Evolutionary conservation across 2,888 invertebrate genomes (phyloP).

Genomic region (Hyposoter didymator): DNA sequence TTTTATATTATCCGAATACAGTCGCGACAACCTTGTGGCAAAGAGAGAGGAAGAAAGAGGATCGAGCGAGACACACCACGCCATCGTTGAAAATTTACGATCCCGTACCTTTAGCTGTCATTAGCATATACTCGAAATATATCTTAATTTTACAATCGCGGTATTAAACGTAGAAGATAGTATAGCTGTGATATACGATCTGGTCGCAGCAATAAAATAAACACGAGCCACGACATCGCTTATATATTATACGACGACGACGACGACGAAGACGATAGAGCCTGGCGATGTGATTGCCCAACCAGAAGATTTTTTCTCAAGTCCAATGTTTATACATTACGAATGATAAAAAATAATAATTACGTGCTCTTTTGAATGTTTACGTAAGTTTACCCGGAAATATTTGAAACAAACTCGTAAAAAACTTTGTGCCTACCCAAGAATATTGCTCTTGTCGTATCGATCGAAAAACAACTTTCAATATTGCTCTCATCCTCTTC

Average conservation of each 20-base stretch:
- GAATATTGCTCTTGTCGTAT: constrained; percentile 16
- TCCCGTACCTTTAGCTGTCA: constrained; percentile 68
- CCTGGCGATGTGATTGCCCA: constrained; percentile 57
- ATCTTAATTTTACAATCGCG: constrained; percentile 71
- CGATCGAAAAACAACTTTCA: constrained; percentile 39
- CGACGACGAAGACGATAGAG: not conserved
- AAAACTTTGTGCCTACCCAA: constrained; percentile 20
- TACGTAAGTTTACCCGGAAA: constrained; percentile 51
- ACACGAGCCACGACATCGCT: constrained; percentile 56
- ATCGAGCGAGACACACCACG: constrained; percentile 34
- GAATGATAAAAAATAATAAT: not conserved
- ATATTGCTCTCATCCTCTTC: constrained; percentile 28
- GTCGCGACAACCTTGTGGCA: constrained; percentile 16
- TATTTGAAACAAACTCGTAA: constrained; percentile 56
- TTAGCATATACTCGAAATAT: constrained; percentile 73
- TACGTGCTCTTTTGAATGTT: constrained; percentile 34
- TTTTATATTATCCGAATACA: constrained; percentile 63
- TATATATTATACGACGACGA: constrained; percentile 51
- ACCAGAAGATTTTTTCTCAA: constrained; percentile 23
- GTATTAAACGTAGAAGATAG: constrained; percentile 58
- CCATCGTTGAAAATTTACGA: constrained; percentile 63
- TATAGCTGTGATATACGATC: constrained; percentile 67
- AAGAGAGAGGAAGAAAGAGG: constrained; percentile 22
- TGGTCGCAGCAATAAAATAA: constrained; percentile 66
- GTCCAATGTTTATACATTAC: not conserved